Percentiles rank a stretch among this genome's conserved stretches.
These are phyloP conservation scores for Megathymus violae DNA, from an alignment of 1,140 invertebrate species.

Conservation along the genomic window DNA sequence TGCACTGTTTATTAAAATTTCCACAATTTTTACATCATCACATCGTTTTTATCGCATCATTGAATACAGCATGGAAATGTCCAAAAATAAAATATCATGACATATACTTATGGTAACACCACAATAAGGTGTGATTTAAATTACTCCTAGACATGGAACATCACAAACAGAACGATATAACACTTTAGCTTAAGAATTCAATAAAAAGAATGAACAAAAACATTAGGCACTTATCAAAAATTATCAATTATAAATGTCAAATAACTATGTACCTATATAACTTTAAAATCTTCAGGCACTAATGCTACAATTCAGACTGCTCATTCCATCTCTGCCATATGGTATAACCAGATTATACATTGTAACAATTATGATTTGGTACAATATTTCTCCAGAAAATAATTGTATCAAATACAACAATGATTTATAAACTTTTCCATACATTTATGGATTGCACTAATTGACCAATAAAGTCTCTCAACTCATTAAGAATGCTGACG, in stretches of 20 bases:
- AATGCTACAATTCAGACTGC: slow-evolving; percentile 1
- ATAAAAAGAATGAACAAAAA: slow-evolving; percentile 22
- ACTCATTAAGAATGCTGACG: slow-evolving; percentile 18
- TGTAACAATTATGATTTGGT: slow-evolving; percentile 1
- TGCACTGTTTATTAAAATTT: slow-evolving; percentile 65
- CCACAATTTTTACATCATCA: slow-evolving; percentile 47
- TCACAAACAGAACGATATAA: slow-evolving; percentile 20
- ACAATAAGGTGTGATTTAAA: slow-evolving; percentile 6
- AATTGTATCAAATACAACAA: slow-evolving; percentile 15
- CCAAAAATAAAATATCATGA: slow-evolving; percentile 22
- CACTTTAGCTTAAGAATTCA: slow-evolving; percentile 16
- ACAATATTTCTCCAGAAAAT: slow-evolving; percentile 9
- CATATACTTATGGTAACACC: slow-evolving; percentile 20
- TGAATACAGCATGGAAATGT: slow-evolving; percentile 24
- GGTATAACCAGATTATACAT: background rate
- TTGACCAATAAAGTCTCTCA: slow-evolving; percentile 25
- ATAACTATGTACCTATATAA: slow-evolving; percentile 24
- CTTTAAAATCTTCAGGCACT: slow-evolving; percentile 22
- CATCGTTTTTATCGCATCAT: slow-evolving; percentile 35
- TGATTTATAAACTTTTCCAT: slow-evolving; percentile 21
- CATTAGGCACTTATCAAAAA: slow-evolving; percentile 28
- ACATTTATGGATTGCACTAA: slow-evolving; percentile 27
- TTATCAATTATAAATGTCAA: slow-evolving; percentile 20
- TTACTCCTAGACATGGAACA: slow-evolving; percentile 9
- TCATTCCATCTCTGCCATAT: background rate